phyloP scores from a whole-genome alignment of 2,113 vertebrate species.

The Rhabdomys dilectus region DNA sequence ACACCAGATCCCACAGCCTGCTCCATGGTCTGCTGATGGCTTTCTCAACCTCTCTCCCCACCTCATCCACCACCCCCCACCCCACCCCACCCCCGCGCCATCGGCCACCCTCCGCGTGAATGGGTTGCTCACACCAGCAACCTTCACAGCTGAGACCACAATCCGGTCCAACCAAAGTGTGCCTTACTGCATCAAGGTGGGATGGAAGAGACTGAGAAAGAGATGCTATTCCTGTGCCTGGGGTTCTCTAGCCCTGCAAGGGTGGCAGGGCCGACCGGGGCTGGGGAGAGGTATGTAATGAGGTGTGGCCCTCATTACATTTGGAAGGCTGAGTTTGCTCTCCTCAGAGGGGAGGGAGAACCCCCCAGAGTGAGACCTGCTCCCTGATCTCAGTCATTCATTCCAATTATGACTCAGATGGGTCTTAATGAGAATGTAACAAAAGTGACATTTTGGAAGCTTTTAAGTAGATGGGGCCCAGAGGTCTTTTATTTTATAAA shows the following conservation, averaged over 20 bases:
- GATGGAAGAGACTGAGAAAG: background rate
- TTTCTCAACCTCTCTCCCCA: background rate
- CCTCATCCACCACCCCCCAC: no score
- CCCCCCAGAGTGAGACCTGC: background rate
- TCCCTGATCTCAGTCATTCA: background rate
- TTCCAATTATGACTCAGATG: background rate
- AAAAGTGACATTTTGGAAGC: background rate
- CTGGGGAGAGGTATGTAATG: no score
- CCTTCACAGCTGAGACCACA: no score
- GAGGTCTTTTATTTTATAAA: background rate
- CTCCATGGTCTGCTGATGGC: fast-evolving
- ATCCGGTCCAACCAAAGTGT: background rate
- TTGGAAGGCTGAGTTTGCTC: background rate
- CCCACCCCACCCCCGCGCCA: no score
- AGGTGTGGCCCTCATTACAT: background rate
- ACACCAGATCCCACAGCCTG: background rate
- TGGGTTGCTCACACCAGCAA: background rate
- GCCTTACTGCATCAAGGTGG: background rate
- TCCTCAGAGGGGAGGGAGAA: background rate
- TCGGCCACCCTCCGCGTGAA: background rate
- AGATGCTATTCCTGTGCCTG: background rate
- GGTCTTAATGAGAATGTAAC: slow-evolving; percentile 25
- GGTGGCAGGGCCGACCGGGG: background rate
- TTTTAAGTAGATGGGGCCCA: background rate
- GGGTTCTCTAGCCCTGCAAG: background rate